Conservation (phyloP, 1,140 invertebrate species). For the Mylabris phalerata region DNA sequence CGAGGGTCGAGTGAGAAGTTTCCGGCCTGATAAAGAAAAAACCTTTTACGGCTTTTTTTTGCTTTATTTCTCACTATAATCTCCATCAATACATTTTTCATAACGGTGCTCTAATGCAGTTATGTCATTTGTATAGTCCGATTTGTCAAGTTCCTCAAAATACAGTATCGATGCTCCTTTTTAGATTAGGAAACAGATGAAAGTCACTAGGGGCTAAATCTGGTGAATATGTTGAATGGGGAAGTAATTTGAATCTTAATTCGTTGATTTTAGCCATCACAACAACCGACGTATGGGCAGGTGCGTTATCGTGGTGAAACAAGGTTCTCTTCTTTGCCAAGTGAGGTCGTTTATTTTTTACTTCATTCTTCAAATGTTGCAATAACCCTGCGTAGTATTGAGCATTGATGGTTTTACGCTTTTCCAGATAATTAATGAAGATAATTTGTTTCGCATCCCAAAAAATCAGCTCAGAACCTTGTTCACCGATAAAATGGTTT, state of each 20-base stretch:
- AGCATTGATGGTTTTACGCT: constrained; percentile 36
- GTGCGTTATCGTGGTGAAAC: constrained; percentile 30
- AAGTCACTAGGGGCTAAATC: constrained; percentile 32
- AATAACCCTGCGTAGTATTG: constrained; percentile 33
- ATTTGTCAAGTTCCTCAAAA: constrained; percentile 23
- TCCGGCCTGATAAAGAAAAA: constrained; percentile 12
- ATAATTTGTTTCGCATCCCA: constrained; percentile 39
- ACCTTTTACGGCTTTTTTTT: constrained; percentile 10
- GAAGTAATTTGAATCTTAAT: constrained; percentile 34
- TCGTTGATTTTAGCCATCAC: constrained; percentile 38
- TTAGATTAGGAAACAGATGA: constrained; percentile 17
- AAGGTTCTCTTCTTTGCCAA: constrained; percentile 35
- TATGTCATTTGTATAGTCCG: constrained; percentile 21
- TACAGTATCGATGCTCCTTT: constrained; percentile 26
- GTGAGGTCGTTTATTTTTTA: constrained; percentile 32
- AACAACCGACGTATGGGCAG: constrained; percentile 28
- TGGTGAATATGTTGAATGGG: constrained; percentile 39
- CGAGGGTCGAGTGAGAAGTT: constrained; percentile 10
- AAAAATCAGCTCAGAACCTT: constrained; percentile 44
- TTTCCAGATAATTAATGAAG: constrained; percentile 44
- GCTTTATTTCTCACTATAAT: constrained; percentile 27
- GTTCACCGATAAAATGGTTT: constrained; percentile 42
- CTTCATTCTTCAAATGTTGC: constrained; percentile 39
- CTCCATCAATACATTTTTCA: constrained; percentile 26
- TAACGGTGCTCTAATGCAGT: constrained; percentile 21